Conservation (phyloP, 1,140 invertebrate genomes). For the Pantala flavescens region DNA sequence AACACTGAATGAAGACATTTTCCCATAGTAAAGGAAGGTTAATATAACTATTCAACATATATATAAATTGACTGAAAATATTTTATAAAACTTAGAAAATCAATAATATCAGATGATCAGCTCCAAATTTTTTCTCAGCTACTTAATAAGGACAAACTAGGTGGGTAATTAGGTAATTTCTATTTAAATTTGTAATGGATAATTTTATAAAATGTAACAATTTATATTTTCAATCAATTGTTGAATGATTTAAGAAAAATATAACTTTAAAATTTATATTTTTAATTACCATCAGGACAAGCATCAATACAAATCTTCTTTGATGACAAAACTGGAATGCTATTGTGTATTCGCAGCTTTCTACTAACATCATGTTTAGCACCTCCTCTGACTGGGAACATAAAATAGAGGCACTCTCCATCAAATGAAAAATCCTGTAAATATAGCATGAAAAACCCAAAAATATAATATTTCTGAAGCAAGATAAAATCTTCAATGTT, state of each 20-base stretch:
- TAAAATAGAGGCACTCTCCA: constrained; percentile 71
- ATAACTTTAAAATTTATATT: neutral
- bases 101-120: too few species aligned
- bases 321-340: constrained; percentile 62
- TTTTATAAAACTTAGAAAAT: too few species aligned
- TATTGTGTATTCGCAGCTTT: constrained; percentile 71
- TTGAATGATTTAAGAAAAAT: too few species aligned
- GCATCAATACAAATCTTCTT: constrained; percentile 73
- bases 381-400: constrained; percentile 80
- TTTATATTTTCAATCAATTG: too few species aligned
- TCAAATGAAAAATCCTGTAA: constrained; percentile 67
- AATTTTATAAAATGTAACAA: too few species aligned
- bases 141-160: too few species aligned
- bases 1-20: too few species aligned
- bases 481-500: too few species aligned
- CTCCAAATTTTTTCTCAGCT: too few species aligned
- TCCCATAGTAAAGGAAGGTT: neutral
- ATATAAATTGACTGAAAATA: neutral
- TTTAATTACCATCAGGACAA: constrained; percentile 43
- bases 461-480: too few species aligned
- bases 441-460: neutral
- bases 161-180: too few species aligned
- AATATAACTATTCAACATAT: neutral
- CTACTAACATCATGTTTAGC: constrained; percentile 72
- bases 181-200: too few species aligned